Base-by-base conservation (phyloP, 2,888 invertebrate genomes). In the Parnassius mnemosyne region DNA sequence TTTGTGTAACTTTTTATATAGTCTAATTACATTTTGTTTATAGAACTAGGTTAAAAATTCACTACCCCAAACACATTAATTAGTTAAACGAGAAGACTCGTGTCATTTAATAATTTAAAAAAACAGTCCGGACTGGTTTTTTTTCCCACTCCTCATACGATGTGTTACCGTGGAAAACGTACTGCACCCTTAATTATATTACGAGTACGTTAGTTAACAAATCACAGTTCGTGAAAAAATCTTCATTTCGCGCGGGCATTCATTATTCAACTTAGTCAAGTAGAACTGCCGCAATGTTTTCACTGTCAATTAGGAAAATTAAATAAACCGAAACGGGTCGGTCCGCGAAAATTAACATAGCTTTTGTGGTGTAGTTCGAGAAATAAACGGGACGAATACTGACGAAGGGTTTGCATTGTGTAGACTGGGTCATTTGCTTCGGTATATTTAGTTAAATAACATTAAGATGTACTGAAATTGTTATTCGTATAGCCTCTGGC, bases 301-400 rank as follows among this genome's bases (percentile, higher is more conserved):
- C 77, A 74, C 71, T 84, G 87, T 86, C 88, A 86, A 87, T 88
- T 87, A 88, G 78, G 72, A 67, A 84, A 87, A 89, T 88, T 87
- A 87, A 88, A 87, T 84, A 85, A 75, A 82, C 78, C 76, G 72
- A 76, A 74, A 74, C 80, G 71, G 78, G 77, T 76, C 75, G 80
- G 81, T 74, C 75, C 70, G 75, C 75, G 72, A 70, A 83, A 81
- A 84, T 86, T 84, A 86, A 85, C 85, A 86, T 81, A 78, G 81
- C 80, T 83, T 83, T 84, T 77, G 66, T 63, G 60, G 54, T 42
- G 13, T 59, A 60, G 60, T 60, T 60, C 60, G 56, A 43, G 44
- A 42, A 11, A 63, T 49, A 52, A 60, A 60, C 49, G 53, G 53
- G 46, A 55, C 55, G 55, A 60, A 54, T 51, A 54, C 52, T 25